Evolutionary conservation across 2,797 vertebrate species (phyloP), one percentile per base, ranked within the genome.

Genomic region (Masticophis lateralis): DNA sequence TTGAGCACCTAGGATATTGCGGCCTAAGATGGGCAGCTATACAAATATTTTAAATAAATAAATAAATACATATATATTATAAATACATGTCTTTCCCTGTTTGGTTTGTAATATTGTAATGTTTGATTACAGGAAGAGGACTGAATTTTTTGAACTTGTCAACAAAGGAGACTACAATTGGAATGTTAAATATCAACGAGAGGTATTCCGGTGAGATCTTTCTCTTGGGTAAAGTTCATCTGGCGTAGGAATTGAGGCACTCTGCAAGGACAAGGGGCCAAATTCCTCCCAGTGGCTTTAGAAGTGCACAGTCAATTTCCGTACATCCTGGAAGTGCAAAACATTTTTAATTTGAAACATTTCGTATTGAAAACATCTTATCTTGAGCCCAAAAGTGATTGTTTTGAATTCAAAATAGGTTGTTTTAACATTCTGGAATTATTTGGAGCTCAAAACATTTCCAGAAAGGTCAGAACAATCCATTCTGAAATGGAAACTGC

Each of bases 91-190:
- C 87, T 63, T 95, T 92, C 95, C 94, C 27, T 95, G 90, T 18
- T 74, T 66, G 28, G 63, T n/a, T 66, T 74, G 6, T 74, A 18
- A 74, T 74, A n/a, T 37, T 37, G 88, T 95, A 25, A 92, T 97
- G 91, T 94, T 94, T 97, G 95, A 86, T 95, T 97, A 91, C 97
- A 99, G 99, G 97, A 99, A 98, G 95, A 98, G 99, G 96, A 99
- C 97, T 6, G 98, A 98, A 27, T 99, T 99, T 98, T 99, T 99
- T 97, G 98, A 99, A 96, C 98, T 99, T 96, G 99, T 99, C 97
- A 98, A 97, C 96, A 99, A 99, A 97, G 99, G 98, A 92, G 98
- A 98, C 92, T 99, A 99, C 96, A 99, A 99, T 91, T 99, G 99
- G 99, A 99, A 98, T n/a, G 98, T 98, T 95, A 98, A 98, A 97